These are phyloP conservation scores for Holothuria glaberrima DNA, from an alignment of 35 echinoderm and acorn worm species.

Conservation along the genomic window DNA sequence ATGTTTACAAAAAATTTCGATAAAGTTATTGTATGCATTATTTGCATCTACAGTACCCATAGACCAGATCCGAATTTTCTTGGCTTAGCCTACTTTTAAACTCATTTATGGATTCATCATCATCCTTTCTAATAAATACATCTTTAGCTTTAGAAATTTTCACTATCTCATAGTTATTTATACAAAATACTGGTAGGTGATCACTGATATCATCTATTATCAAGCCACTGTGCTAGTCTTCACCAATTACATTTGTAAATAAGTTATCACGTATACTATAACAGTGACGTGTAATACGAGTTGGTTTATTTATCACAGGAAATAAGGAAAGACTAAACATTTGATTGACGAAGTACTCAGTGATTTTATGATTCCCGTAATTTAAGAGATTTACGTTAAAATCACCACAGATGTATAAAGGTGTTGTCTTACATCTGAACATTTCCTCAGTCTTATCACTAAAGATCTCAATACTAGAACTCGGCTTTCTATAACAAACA, in stretches of 20 bases:
- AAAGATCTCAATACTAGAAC: background rate
- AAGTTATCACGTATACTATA: background rate
- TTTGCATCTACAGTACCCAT: background rate
- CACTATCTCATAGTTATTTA: background rate
- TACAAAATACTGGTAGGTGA: constrained; percentile 19
- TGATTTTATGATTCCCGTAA: background rate
- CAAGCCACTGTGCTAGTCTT: background rate
- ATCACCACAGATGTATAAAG: constrained; percentile 5
- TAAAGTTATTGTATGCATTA: background rate
- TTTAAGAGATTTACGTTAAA: background rate
- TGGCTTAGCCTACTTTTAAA: background rate
- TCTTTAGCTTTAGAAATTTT: background rate
- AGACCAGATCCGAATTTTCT: background rate
- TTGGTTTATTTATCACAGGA: background rate
- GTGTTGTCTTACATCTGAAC: constrained; percentile 23
- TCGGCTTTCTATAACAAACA: background rate
- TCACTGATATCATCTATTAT: constrained; percentile 31
- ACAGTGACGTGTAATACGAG: background rate
- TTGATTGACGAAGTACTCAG: background rate
- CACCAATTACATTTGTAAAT: background rate
- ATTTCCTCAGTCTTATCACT: constrained; percentile 1
- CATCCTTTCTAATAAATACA: background rate
- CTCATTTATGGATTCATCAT: background rate
- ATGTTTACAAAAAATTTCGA: background rate
- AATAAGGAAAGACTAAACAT: background rate